Evolutionary conservation across 2,113 vertebrate species (phyloP).

Genomic region (Bos javanicus): DNA sequence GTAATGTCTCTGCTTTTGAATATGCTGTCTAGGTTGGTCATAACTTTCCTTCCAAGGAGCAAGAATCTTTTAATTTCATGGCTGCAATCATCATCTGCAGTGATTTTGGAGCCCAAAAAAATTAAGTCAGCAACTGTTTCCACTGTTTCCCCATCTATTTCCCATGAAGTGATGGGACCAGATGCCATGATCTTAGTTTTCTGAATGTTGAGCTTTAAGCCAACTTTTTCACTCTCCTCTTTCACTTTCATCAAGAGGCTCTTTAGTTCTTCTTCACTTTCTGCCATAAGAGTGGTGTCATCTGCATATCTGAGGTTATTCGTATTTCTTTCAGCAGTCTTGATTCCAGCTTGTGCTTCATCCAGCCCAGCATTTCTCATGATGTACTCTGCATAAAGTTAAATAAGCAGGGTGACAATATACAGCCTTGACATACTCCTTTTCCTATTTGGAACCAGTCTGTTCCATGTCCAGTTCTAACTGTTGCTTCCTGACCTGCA

Average conservation of each 20-base stretch:
- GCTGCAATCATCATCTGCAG: not conserved
- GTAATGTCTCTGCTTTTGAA: not conserved
- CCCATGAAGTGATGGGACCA: not conserved
- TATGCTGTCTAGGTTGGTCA: not conserved
- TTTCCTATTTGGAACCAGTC: not conserved
- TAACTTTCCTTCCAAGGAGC: not conserved
- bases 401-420: not conserved
- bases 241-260: not conserved
- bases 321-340: not conserved
- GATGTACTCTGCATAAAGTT: not conserved
- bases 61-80: not conserved
- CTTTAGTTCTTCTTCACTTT: not conserved
- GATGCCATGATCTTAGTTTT: not conserved
- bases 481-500: not conserved
- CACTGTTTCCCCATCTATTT: not conserved
- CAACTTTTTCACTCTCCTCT: not conserved
- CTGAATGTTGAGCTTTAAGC: not conserved
- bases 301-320: not conserved
- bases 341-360: not conserved
- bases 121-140: fast-evolving
- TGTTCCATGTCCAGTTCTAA: not conserved
- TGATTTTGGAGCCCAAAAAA: fast-evolving
- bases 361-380: not conserved
- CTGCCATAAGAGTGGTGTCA: not conserved
- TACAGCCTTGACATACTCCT: not conserved